These are phyloP conservation scores for Lophotis ruficrista DNA, from an alignment of 2,113 vertebrate genomes.

Conservation along the genomic window DNA sequence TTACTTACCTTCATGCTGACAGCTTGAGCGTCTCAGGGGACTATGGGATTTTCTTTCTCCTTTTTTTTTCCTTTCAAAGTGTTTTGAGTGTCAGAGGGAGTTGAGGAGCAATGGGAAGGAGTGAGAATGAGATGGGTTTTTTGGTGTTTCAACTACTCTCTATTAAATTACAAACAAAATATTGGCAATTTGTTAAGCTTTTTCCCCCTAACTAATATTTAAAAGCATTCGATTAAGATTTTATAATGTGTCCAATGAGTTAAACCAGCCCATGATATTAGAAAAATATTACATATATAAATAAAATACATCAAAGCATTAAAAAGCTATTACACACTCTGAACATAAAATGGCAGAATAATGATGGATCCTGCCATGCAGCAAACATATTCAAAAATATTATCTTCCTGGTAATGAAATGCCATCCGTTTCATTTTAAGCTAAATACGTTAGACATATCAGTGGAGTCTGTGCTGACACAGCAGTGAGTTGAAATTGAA, in stretches of 20 bases:
- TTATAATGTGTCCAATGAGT: slow-evolving; percentile 76
- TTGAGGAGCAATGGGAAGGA: slow-evolving; percentile 38
- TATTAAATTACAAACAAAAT: slow-evolving; percentile 72
- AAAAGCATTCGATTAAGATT: slow-evolving; percentile 80
- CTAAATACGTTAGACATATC: slow-evolving; percentile 89
- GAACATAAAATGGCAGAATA: slow-evolving; percentile 86
- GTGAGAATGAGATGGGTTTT: slow-evolving; percentile 40
- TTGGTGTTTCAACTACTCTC: slow-evolving; percentile 45
- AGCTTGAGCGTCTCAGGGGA: slow-evolving; percentile 71
- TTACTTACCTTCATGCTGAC: slow-evolving; percentile 75
- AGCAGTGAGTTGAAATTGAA: slow-evolving; percentile 90
- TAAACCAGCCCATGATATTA: slow-evolving; percentile 75
- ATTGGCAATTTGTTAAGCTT: slow-evolving; percentile 70
- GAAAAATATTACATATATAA: slow-evolving; percentile 84
- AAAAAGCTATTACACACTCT: slow-evolving; percentile 84
- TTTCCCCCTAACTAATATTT: slow-evolving; percentile 70
- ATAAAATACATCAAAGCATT: slow-evolving; percentile 85
- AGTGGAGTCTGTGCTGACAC: slow-evolving; percentile 88
- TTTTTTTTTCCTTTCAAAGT: slow-evolving; percentile 63
- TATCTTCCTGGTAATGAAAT: slow-evolving; percentile 90
- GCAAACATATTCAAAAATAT: slow-evolving; percentile 91
- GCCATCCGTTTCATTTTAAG: slow-evolving; percentile 89
- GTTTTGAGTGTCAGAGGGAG: slow-evolving; percentile 63
- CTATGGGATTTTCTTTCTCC: slow-evolving; percentile 58
- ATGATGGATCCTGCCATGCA: slow-evolving; percentile 84